These are phyloP conservation scores for Xestia ashworthii DNA, from an alignment of 2,888 invertebrate species.

Conservation along the genomic window DNA sequence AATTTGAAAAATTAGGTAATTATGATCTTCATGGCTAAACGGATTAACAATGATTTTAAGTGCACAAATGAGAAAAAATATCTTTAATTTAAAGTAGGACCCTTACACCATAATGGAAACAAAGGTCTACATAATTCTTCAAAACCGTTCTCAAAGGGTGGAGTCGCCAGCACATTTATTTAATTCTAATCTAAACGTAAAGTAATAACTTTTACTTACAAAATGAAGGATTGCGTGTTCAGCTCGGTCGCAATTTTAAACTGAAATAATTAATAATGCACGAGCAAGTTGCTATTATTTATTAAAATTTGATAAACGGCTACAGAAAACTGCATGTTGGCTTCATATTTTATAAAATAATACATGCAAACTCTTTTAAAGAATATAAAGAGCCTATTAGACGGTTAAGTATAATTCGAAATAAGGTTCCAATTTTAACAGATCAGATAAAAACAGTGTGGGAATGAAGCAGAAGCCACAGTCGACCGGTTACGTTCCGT, in stretches of 20 bases:
- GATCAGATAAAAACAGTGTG: conserved; percentile 67
- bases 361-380: conserved; percentile 15
- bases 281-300: conserved; percentile 37
- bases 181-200: conserved; percentile 26
- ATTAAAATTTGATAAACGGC: conserved; percentile 31
- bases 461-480: conserved; percentile 54
- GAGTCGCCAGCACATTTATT: conserved; percentile 30
- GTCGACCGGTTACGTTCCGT: conserved; percentile 57
- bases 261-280: conserved; percentile 44
- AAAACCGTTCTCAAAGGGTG: conserved; percentile 8
- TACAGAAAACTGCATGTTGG: conserved; percentile 24
- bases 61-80: background rate
- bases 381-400: conserved; percentile 32
- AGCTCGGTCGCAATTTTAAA: conserved; percentile 38
- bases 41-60: background rate
- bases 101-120: background rate
- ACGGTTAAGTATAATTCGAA: conserved; percentile 42
- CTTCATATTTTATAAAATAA: conserved; percentile 16
- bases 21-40: background rate
- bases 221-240: conserved; percentile 51
- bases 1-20: background rate
- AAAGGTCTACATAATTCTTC: conserved; percentile 7
- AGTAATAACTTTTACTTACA: conserved; percentile 39
- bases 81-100: background rate
- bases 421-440: conserved; percentile 60